These are phyloP conservation scores for Coranthus polyacanthus DNA, from an alignment of 2,797 vertebrate genomes.

Conservation along the genomic window DNA sequence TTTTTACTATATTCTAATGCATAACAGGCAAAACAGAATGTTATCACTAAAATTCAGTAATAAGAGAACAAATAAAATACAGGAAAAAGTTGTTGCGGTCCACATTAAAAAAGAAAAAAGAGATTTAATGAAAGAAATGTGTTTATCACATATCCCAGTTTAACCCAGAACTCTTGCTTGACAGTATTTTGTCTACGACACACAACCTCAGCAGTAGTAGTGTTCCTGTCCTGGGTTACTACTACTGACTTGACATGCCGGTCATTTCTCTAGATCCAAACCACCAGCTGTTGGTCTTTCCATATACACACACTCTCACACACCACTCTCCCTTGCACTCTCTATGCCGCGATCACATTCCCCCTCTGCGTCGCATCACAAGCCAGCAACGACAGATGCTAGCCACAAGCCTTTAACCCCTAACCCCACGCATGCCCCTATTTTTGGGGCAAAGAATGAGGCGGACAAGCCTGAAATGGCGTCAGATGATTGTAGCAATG, in stretches of 20 bases:
- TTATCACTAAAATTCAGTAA: too few species aligned
- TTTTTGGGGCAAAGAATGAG: slow-evolving; percentile 82
- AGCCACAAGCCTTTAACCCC: slow-evolving; percentile 80
- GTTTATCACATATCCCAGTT: not conserved
- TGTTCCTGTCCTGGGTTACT: slow-evolving; percentile 68
- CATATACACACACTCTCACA: slow-evolving; percentile 78
- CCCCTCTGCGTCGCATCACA: slow-evolving; percentile 82
- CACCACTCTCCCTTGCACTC: slow-evolving; percentile 70
- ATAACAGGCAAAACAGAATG: too few species aligned
- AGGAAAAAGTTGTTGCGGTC: too few species aligned
- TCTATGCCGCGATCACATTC: slow-evolving; percentile 86
- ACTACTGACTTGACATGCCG: slow-evolving; percentile 82
- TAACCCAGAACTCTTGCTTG: not conserved
- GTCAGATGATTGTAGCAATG: slow-evolving; percentile 57
- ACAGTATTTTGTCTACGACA: slow-evolving; percentile 4
- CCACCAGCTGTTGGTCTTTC: slow-evolving; percentile 94
- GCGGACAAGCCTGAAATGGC: slow-evolving; percentile 74
- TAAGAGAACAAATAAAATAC: too few species aligned
- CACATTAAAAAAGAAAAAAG: not conserved
- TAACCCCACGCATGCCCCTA: slow-evolving; percentile 78
- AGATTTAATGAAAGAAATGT: not conserved
- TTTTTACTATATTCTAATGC: too few species aligned
- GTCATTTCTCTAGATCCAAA: slow-evolving; percentile 90
- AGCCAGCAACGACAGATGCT: slow-evolving; percentile 94
- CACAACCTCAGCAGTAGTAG: slow-evolving; percentile 43